phyloP scores from a whole-genome alignment of 2,797 vertebrate species.

The Micromesistius poutassou region DNA sequence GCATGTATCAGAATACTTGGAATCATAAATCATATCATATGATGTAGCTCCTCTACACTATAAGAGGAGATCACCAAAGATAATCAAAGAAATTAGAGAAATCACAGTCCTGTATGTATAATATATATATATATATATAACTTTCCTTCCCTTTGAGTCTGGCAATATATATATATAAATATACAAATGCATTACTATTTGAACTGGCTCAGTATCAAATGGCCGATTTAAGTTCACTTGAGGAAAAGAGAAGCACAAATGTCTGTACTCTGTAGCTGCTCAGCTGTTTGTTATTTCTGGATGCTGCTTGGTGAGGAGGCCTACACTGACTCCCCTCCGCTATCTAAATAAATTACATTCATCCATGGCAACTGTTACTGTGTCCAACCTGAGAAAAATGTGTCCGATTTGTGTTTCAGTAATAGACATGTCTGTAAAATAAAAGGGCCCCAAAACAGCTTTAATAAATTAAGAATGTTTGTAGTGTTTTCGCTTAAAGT shows the following conservation, averaged over 20 bases:
- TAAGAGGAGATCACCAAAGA: neutral
- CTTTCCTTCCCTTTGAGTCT: neutral
- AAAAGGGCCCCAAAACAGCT: neutral
- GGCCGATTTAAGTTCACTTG: constrained; percentile 31
- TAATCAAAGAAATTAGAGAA: neutral
- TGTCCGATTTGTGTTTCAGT: constrained; percentile 21
- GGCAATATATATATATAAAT: constrained; percentile 10
- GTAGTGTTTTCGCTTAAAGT: neutral
- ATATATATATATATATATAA: too few relatives aligned
- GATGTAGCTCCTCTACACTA: neutral
- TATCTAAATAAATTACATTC: constrained; percentile 42
- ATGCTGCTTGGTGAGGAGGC: neutral
- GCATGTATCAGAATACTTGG: constrained; percentile 53
- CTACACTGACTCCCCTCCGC: constrained; percentile 16
- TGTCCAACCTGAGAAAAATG: constrained; percentile 36
- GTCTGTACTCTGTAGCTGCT: constrained; percentile 19
- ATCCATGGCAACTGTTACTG: constrained; percentile 17
- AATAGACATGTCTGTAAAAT: neutral
- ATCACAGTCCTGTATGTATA: neutral
- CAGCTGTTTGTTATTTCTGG: constrained; percentile 50
- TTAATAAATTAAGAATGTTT: neutral
- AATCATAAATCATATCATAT: constrained; percentile 37
- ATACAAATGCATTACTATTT: constrained; percentile 15
- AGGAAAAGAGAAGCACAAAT: constrained; percentile 22
- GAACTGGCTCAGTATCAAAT: constrained; percentile 37